These are phyloP conservation scores for Symphodus melops DNA, from an alignment of 2,113 vertebrate genomes.

Conservation along the genomic window DNA sequence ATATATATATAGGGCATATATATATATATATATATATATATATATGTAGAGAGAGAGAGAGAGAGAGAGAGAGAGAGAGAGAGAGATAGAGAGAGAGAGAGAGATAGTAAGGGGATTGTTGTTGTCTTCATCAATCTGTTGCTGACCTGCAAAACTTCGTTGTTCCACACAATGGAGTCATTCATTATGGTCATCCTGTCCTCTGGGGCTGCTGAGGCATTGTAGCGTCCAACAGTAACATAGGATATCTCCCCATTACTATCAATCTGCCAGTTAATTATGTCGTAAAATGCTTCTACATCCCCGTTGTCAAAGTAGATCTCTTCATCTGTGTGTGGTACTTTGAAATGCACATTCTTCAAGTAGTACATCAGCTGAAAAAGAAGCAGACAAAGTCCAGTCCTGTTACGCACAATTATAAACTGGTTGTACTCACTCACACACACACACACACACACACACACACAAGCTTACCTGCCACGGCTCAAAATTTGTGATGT, in stretches of 20 bases:
- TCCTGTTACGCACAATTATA: background rate
- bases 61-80: too few species aligned
- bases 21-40: too few species aligned
- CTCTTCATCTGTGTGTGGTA: constrained; percentile 79
- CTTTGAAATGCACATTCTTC: constrained; percentile 81
- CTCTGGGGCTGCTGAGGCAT: constrained; percentile 36
- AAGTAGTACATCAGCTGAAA: constrained; percentile 88
- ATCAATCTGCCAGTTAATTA: constrained; percentile 87
- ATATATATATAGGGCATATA: too few species aligned
- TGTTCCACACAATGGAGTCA: constrained; percentile 85
- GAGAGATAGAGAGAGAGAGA: too few species aligned
- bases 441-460: background rate
- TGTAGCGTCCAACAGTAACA: constrained; percentile 81
- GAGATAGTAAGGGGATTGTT: background rate
- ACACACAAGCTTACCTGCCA: constrained; percentile 80
- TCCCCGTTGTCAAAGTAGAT: constrained; percentile 81
- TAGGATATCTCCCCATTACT: constrained; percentile 78
- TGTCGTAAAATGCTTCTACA: constrained; percentile 83
- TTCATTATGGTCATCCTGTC: constrained; percentile 77
- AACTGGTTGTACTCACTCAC: background rate
- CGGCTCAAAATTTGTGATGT: constrained; percentile 85
- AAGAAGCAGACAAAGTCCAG: background rate
- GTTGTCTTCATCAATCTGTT: constrained; percentile 5
- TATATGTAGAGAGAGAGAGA: too few species aligned
- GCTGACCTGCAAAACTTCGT: constrained; percentile 77